Evolutionary conservation across 2,797 vertebrate genomes (phyloP).

Genomic region (Synaphobranchus kaupii): DNA sequence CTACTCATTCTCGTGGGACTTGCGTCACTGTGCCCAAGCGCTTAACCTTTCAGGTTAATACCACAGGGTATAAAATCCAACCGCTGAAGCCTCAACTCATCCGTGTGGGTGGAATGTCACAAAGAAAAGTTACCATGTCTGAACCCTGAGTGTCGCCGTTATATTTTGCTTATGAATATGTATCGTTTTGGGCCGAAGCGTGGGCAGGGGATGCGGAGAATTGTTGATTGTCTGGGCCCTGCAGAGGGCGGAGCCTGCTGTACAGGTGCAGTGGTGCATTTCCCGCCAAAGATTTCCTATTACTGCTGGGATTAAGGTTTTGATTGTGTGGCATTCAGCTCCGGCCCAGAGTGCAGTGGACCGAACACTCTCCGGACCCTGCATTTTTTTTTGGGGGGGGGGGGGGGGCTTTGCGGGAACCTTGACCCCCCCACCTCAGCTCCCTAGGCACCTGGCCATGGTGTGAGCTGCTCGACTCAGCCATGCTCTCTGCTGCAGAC

Average conservation of each 20-base stretch:
- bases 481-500: conserved; percentile 59
- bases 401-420: background rate
- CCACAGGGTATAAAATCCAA: background rate
- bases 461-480: conserved; percentile 55
- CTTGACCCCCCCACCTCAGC: background rate
- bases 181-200: background rate
- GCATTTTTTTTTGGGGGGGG: background rate
- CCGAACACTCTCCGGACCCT: conserved; percentile 1
- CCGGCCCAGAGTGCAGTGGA: background rate
- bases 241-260: conserved; percentile 19
- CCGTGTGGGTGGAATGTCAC: background rate
- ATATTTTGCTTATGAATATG: background rate
- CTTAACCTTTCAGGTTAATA: background rate
- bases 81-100: background rate
- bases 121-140: background rate
- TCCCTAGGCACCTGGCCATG: conserved; percentile 65
- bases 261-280: background rate
- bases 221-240: conserved; percentile 18
- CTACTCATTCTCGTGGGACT: background rate
- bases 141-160: background rate
- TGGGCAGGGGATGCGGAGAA: background rate
- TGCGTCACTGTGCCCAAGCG: background rate
- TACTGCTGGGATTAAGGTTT: background rate
- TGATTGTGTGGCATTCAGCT: background rate
- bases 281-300: background rate